Evolutionary conservation across 2,797 vertebrate genomes (phyloP).

Genomic region (Coccyzus lansbergi): DNA sequence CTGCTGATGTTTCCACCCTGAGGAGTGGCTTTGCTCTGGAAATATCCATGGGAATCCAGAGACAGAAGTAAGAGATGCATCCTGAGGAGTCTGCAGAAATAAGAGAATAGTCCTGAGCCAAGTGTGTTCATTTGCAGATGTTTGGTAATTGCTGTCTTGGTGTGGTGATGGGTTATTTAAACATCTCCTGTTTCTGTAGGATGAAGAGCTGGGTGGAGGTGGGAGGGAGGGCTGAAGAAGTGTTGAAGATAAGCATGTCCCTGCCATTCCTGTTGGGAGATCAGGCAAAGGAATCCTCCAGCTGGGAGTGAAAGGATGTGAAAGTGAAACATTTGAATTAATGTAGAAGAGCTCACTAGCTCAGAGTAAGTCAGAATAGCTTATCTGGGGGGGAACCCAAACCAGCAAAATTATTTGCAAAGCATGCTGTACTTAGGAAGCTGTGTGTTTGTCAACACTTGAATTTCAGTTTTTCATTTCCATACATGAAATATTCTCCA

Average conservation of each 20-base stretch:
- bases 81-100: not conserved
- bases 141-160: not conserved
- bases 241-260: not conserved
- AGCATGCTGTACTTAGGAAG: not conserved
- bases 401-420: not conserved
- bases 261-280: rapidly evolving
- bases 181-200: not conserved
- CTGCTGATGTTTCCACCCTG: not conserved
- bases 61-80: not conserved
- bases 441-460: not conserved
- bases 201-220: not conserved
- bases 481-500: not conserved
- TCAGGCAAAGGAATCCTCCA: not conserved
- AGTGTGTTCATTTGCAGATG: not conserved
- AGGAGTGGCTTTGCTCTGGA: not conserved
- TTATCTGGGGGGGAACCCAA: not conserved
- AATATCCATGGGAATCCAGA: not conserved
- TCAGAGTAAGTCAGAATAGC: no score
- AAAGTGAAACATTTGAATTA: not conserved
- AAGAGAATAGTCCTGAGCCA: not conserved
- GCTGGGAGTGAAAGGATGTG: not conserved
- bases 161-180: not conserved
- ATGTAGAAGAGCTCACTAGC: no score
- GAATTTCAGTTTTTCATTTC: not conserved
- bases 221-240: not conserved